phyloP scores from a whole-genome alignment of 2,888 invertebrate species.

The Nymphalis c-album region DNA sequence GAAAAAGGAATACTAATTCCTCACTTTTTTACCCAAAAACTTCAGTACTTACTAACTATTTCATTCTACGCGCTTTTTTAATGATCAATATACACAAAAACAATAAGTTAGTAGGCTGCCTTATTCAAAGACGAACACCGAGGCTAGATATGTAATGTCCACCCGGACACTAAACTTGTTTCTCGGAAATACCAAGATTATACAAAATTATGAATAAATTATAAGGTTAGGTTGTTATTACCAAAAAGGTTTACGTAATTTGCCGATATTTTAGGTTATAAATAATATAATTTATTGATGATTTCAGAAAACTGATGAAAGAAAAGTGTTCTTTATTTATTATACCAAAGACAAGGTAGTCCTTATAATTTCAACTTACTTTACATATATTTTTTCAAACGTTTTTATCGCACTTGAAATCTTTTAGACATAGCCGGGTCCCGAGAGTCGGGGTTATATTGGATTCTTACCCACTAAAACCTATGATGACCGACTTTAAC shows the following conservation, averaged over 20 bases:
- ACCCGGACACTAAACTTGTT: conserved; percentile 56
- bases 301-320: too few species aligned
- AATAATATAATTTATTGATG: background rate
- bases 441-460: too few species aligned
- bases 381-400: too few species aligned
- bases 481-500: too few species aligned
- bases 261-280: background rate
- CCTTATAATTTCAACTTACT: too few species aligned
- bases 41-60: background rate
- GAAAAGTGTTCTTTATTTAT: too few species aligned
- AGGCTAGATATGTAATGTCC: conserved; percentile 14
- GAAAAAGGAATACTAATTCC: too few species aligned
- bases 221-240: background rate
- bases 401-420: too few species aligned
- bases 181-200: conserved; percentile 48
- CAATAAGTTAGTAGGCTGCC: background rate
- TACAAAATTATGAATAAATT: conserved; percentile 1
- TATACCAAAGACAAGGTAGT: too few species aligned
- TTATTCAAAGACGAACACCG: background rate
- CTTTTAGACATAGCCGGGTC: too few species aligned
- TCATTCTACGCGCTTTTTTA: background rate
- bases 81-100: background rate
- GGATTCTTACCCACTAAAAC: too few species aligned
- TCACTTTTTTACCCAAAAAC: too few species aligned
- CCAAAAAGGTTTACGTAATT: conserved; percentile 3